Evolutionary conservation across 2,113 vertebrate genomes (phyloP).

Genomic region (Sisor rabdophorus): DNA sequence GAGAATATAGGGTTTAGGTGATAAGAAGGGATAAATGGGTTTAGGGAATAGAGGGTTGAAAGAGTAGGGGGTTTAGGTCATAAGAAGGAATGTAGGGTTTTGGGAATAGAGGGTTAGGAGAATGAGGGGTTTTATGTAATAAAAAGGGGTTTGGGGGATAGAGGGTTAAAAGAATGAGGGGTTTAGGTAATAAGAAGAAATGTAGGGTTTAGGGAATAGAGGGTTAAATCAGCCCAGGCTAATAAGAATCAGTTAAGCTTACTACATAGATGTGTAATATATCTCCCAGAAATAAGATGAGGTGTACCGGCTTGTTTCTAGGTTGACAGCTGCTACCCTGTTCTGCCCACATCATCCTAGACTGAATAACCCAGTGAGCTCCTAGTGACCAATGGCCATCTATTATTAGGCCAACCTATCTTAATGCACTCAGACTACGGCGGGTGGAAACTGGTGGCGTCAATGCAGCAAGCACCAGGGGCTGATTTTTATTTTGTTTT

Average conservation of each 20-base stretch:
- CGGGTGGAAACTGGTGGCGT: neutral
- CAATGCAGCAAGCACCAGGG: neutral
- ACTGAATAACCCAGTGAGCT: constrained; percentile 4
- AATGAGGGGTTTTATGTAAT: no score
- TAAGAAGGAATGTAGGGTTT: no score
- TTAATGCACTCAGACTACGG: neutral
- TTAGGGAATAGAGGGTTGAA: no score
- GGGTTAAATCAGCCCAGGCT: no score
- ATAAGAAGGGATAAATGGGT: no score
- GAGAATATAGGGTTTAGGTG: no score
- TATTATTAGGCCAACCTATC: constrained; percentile 15
- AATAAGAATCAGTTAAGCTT: neutral
- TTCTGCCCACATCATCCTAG: neutral
- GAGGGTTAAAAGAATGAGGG: no score
- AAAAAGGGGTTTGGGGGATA: no score
- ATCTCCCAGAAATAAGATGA: constrained; percentile 7
- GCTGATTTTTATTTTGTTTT: neutral
- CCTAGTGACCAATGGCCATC: constrained; percentile 9
- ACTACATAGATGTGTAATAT: neutral
- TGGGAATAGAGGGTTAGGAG: no score
- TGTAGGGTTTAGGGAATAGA: no score
- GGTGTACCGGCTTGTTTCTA: constrained; percentile 7
- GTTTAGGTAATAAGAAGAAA: no score
- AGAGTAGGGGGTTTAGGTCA: no score
- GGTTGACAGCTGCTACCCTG: constrained; percentile 9